Base-by-base conservation (phyloP, 2,797 vertebrate genomes). In the Pangasius mekongensis region DNA sequence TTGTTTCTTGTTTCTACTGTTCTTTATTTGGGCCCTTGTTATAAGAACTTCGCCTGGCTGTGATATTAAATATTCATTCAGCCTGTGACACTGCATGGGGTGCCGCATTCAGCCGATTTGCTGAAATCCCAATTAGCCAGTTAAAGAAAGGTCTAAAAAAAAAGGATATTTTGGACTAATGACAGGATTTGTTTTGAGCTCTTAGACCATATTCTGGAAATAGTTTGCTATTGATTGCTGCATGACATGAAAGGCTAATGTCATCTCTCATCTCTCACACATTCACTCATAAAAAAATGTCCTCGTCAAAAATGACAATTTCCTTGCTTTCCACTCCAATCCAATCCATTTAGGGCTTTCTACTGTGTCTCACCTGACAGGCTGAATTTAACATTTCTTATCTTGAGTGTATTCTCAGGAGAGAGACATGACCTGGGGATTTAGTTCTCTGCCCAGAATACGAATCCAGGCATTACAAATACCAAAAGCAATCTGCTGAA, bases 401-500 rank as follows among this genome's bases (percentile, higher is more conserved):
- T 52, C 78, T 69, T 62, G 10, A 56, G 60, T 22, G 33, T 58
- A 58, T 58, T 62, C 83, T 71, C 83, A 67, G 62, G 83, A 88
- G 49, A 52, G 36, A 36, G 54, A 24, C 33, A 39, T 39, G 9
- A 56, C 49, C 16, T 10, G 49, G 13, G 16, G 74, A 82, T 43
- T 62, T 82, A 62, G 33, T n/a, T 71, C 36, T 54, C 74, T 85
- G 49, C 27, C 76, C 74, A 62, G 87, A 81, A 85, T 88, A 66
- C n/a, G 14, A 88, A 88, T 88, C 49, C 76, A 81, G 83, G n/a
- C 64, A 69, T 85, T 85, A 85, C 58, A 71, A 69, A 30, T 69
- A 20, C 49, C 49, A 67, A 78, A 76, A 47, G 52, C 27, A 27
- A 43, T 39, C 56, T 81, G 56, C 56, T 81, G 56, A 81, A 60